Evolutionary conservation across 1,140 invertebrate genomes (phyloP).

Genomic region (Lepidurus packardi): DNA sequence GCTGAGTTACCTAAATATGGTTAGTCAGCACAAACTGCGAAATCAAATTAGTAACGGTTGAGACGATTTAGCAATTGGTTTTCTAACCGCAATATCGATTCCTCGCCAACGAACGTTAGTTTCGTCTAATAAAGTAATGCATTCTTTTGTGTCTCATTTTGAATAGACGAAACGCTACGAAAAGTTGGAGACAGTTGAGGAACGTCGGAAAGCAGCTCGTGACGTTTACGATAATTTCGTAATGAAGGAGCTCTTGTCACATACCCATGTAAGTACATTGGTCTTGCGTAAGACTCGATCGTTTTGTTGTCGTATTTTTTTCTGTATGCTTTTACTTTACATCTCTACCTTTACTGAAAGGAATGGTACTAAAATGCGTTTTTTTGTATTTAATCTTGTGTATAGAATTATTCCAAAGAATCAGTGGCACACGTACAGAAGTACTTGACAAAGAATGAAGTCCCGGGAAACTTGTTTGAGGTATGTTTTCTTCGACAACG

Average conservation of each 20-base stretch:
- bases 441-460: conserved; percentile 93
- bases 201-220: conserved; percentile 84
- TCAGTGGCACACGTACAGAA: conserved; percentile 95
- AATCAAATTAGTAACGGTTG: too few relatives aligned
- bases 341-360: neutral
- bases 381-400: conserved; percentile 45
- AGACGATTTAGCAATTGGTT: too few relatives aligned
- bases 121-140: neutral
- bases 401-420: conserved; percentile 92
- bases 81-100: too few relatives aligned
- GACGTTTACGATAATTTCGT: conserved; percentile 99
- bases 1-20: too few relatives aligned
- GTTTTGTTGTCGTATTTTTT: neutral
- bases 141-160: conserved; percentile 37
- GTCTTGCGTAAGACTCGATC: neutral
- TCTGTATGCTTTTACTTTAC: neutral
- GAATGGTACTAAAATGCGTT: conserved; percentile 23
- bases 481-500: conserved; percentile 52
- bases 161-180: conserved; percentile 96
- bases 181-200: conserved; percentile 94
- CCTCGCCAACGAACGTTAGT: neutral
- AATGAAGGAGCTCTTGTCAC: conserved; percentile 98
- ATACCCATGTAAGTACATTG: conserved; percentile 80
- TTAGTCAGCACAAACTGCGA: too few relatives aligned
- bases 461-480: conserved; percentile 94